Conservation (phyloP, 2,888 invertebrate genomes). For the Papilio demoleus region DNA sequence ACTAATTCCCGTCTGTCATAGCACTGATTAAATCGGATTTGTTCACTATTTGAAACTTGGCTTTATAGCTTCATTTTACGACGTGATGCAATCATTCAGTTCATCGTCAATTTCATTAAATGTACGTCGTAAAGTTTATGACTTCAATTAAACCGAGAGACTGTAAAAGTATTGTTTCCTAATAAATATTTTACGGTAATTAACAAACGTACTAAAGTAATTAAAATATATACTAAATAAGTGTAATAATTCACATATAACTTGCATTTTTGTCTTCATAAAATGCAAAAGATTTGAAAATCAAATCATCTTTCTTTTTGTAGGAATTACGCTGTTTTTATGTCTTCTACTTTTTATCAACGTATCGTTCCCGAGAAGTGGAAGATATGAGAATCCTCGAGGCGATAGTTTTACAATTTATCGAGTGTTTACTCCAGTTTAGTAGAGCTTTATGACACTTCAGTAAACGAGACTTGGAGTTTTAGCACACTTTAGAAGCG, state of each 20-base stretch:
- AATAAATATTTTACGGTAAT: constrained; percentile 8
- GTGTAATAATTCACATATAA: too few relatives aligned
- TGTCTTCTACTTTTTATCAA: neutral
- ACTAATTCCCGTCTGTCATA: constrained; percentile 30
- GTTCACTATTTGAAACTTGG: constrained; percentile 41
- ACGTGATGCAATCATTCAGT: constrained; percentile 45
- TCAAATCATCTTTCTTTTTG: neutral
- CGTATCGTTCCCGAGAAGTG: constrained; percentile 11
- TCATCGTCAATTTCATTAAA: constrained; percentile 43
- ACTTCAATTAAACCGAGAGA: constrained; percentile 18
- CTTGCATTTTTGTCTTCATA: too few relatives aligned
- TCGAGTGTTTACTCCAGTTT: constrained; percentile 39
- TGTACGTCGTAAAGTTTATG: constrained; percentile 31
- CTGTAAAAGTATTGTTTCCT: constrained; percentile 12
- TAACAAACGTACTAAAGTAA: neutral
- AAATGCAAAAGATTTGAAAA: neutral
- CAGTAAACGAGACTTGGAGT: constrained; percentile 35
- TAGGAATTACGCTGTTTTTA: neutral
- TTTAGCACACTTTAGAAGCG: constrained; percentile 34
- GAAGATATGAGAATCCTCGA: constrained; percentile 32
- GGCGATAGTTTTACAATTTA: constrained; percentile 40
- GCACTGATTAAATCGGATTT: constrained; percentile 35
- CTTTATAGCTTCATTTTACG: constrained; percentile 45
- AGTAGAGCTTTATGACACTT: constrained; percentile 40
- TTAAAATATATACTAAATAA: too few relatives aligned